Conservation (phyloP, 2,888 invertebrate species). For the Bombylius major region DNA sequence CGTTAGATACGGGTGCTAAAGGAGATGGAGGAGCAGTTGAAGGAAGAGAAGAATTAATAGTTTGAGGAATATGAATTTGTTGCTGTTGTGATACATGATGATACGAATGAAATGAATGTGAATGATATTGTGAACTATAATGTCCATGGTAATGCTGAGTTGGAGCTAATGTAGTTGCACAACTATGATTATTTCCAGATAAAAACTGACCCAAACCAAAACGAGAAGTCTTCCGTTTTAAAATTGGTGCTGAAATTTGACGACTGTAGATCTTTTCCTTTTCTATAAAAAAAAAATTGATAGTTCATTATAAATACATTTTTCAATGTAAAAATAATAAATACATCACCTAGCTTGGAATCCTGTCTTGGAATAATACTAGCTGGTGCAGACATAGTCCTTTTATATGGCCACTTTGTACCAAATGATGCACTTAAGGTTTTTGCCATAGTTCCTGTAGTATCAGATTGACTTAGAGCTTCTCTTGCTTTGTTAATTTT, state of each 20-base stretch:
- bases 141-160: slow-evolving; percentile 7
- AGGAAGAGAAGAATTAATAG: neutral
- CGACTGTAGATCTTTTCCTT: slow-evolving; percentile 80
- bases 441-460: slow-evolving; percentile 47
- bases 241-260: slow-evolving; percentile 90
- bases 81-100: slow-evolving; percentile 10
- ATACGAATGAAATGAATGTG: slow-evolving; percentile 13
- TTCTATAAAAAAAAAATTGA: slow-evolving; percentile 39
- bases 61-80: slow-evolving; percentile 3
- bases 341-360: slow-evolving; percentile 47
- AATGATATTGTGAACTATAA: slow-evolving; percentile 2
- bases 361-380: slow-evolving; percentile 66
- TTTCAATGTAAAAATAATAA: neutral
- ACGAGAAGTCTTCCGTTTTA: slow-evolving; percentile 83
- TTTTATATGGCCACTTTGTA: slow-evolving; percentile 88
- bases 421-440: slow-evolving; percentile 80
- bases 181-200: slow-evolving; percentile 36
- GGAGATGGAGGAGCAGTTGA: slow-evolving; percentile 5
- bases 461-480: slow-evolving; percentile 65
- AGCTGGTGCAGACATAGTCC: slow-evolving; percentile 88
- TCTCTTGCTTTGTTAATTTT: slow-evolving; percentile 84
- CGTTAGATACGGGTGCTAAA: slow-evolving; percentile 9
- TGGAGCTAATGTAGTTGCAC: slow-evolving; percentile 26
- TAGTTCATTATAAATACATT: neutral
- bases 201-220: slow-evolving; percentile 81